Conservation (phyloP, 2,888 invertebrate species). For the Rhagium mordax region DNA sequence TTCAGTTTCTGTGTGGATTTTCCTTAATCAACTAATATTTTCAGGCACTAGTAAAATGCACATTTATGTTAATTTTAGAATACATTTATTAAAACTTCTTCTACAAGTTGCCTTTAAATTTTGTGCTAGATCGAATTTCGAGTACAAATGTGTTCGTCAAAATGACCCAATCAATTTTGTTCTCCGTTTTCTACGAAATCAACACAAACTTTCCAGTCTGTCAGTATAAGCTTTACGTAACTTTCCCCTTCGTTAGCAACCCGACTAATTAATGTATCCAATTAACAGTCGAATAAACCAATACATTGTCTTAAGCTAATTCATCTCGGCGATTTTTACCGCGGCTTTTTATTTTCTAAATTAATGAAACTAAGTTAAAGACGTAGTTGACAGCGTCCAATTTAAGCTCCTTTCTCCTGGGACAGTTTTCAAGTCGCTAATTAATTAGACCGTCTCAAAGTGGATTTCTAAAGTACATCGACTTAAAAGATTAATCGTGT, state of each 20-base stretch:
- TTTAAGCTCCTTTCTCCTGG: neutral
- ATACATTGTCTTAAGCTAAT: neutral
- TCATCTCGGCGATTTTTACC: neutral
- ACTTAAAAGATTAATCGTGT: neutral
- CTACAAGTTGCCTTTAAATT: too few species aligned
- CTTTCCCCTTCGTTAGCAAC: conserved; percentile 3
- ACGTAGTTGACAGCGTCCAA: neutral
- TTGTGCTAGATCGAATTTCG: too few species aligned
- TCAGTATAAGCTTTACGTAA: conserved; percentile 5
- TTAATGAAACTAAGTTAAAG: neutral
- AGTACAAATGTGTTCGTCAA: too few species aligned
- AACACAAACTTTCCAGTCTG: neutral
- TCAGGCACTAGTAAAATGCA: too few species aligned
- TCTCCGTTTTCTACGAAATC: neutral
- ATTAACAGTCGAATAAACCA: neutral
- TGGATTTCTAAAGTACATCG: neutral
- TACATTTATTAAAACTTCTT: too few species aligned
- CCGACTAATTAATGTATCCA: neutral
- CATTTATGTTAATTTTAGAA: too few species aligned
- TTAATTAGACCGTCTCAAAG: neutral
- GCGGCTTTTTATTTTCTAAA: neutral
- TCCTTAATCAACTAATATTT: too few species aligned
- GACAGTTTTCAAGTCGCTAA: neutral
- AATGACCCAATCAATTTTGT: neutral
- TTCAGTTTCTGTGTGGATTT: neutral